Evolutionary conservation across 2,888 invertebrate species (phyloP), one percentile per base, ranked within the genome.

Genomic region (Yponomeuta cagnagella): DNA sequence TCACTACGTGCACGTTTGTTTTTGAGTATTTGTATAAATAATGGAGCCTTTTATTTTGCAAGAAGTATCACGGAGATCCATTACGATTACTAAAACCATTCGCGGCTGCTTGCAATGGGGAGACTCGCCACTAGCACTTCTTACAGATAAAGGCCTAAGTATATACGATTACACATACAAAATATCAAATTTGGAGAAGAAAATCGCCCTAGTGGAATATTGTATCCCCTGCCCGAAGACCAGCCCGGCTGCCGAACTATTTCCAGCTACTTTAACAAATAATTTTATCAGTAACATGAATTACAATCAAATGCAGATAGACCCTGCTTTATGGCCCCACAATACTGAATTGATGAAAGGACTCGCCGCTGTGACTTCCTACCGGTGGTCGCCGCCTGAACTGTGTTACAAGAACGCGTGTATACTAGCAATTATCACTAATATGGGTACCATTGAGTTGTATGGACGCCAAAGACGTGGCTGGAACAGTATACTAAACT

Each of bases 311-410:
- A 82, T 89, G 85, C 76, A 87, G 9, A 72, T 86, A 9, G 83
- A 90, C 70, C 82, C 88, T 2, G 75, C 83, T 8, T 77, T 89
- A 66, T 90, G 90, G 89, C 85, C 89, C 0, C 86, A 89, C 72
- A 87, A 84, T 72, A 74, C 76, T 0, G 74, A 80, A 48, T 73
- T 91, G n/a, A 74, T 82, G 37, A 75, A 83, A 72, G 86, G 88
- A 75, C 79, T 86, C 80, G 78, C 82, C 0, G 79, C 77, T 70
- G 74, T 86, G 1, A 73, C 73, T 0, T 74, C 77, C n/a, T 80
- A 80, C 64, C 77, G 83, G 58, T 90, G 89, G 86, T 88, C 89
- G 1, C 89, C 90, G 1, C 58, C 67, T 12, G 78, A 80, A 72
- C 77, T 85, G 1, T 70, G 78, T 31, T 74, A 78, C 63, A 81